Evolutionary conservation across 2,888 invertebrate genomes (phyloP).

Genomic region (Drosophila algonquin): DNA sequence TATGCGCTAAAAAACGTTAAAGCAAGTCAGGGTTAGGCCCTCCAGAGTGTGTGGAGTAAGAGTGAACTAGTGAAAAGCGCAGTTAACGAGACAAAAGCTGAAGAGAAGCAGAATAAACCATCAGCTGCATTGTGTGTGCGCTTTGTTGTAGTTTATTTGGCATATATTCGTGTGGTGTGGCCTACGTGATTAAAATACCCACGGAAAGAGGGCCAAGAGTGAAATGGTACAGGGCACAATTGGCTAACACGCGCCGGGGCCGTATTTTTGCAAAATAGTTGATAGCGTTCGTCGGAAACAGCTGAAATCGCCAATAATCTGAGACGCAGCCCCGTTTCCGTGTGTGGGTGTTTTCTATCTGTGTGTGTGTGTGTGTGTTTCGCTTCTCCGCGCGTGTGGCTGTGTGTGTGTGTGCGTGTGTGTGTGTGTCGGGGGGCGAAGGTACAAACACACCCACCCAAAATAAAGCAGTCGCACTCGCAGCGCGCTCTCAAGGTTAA

Average conservation of each 20-base stretch:
- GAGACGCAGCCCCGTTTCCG: neutral
- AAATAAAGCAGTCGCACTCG: slow-evolving; percentile 10
- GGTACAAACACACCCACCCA: slow-evolving; percentile 20
- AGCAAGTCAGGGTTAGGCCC: neutral
- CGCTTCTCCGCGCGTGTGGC: slow-evolving; percentile 9
- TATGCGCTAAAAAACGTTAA: neutral
- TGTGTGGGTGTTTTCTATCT: neutral
- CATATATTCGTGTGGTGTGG: slow-evolving; percentile 38
- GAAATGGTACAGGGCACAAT: slow-evolving; percentile 50
- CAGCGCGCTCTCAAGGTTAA: slow-evolving; percentile 59
- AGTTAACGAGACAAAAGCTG: neutral
- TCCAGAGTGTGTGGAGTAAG: neutral
- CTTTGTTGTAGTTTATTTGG: slow-evolving; percentile 44
- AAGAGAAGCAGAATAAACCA: slow-evolving; percentile 40
- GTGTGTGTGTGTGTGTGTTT: neutral
- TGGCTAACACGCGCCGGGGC: slow-evolving; percentile 43
- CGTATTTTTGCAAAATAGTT: slow-evolving; percentile 42
- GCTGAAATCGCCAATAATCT: slow-evolving; percentile 11
- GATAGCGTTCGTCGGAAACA: slow-evolving; percentile 20
- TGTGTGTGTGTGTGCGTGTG: slow-evolving; percentile 4
- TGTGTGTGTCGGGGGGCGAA: slow-evolving; percentile 17
- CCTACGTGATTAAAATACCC: slow-evolving; percentile 75
- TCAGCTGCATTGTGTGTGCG: slow-evolving; percentile 39
- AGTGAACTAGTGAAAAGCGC: neutral
- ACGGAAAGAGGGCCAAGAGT: slow-evolving; percentile 34